Evolutionary conservation across 2,888 invertebrate species (phyloP), one percentile per base, ranked within the genome.

Genomic region (Cephonodes hylas): DNA sequence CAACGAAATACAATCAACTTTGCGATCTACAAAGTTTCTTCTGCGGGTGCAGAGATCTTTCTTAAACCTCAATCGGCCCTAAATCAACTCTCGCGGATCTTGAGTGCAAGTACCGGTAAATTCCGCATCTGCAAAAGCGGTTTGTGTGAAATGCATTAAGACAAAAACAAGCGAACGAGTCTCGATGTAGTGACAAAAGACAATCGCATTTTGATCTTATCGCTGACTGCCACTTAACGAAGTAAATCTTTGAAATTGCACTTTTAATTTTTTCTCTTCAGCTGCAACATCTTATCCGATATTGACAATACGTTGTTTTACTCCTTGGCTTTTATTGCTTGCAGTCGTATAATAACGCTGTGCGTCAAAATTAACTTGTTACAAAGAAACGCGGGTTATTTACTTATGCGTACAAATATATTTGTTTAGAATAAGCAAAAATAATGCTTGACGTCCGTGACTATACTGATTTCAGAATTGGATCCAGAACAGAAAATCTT

Each of bases 1-100:
- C 69, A 74, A 62, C 62, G 58, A 64, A 71, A 65, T 60, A 66
- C 68, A 71, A 77, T 74, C 70, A 68, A 71, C 70, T 74, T 74
- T 67, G 66, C 67, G 66, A 59, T 53, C 65, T 53, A 63, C 65
- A 65, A 64, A 64, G 62, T 62, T 64, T 60, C 64, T 62, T 58
- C 48, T 64, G 64, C 61, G 56, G 66, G 63, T 65, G 58, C 18
- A 7, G 13, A 63, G 45, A 60, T 63, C 44, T 61, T 53, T 25
- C 53, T 53, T 38, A 60, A 53, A 53, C 53, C 53, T 18, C 66
- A 62, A 60, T 58, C 61, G 69, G 70, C 61, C 62, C 34, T 48
- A 59, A 59, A 58, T 57, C 59, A 63, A 61, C 59, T 61, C 44
- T 58, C 13, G 31, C 10, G 20, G 27, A 53, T 64, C 46, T 59